Base-by-base conservation (phyloP, 2,888 invertebrate genomes). In the Calameuta idolon region DNA sequence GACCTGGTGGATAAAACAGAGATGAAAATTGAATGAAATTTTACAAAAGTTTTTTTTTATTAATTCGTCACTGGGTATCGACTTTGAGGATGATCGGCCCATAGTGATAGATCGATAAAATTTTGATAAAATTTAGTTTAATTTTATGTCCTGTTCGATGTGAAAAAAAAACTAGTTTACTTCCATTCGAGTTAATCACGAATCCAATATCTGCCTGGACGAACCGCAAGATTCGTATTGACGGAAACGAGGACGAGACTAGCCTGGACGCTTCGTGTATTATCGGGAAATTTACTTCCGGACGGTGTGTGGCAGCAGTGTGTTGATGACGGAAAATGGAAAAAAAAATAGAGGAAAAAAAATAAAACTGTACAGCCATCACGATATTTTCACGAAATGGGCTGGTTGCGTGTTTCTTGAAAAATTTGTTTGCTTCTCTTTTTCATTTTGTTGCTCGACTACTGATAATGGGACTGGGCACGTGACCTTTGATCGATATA, bases 1-100 rank as follows among this genome's bases (percentile, higher is more conserved):
- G 68, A 86, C 82, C 87, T 86, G 81, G 11, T 11, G 12, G 76
- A 75, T 69, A 34, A 71, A 71, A 78, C 69, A 35, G 1, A 31
- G 31, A 74, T 33, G 2, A 15, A n/a, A n/a, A n/a, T n/a, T n/a
- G n/a, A 71, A 71, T 9, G 9, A 71, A 71, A 11, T 71, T 71
- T 33, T 9, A 0, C n/a, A 12, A 31, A 69, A 12, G 1, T n/a
- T 71, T 71, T 71, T 71, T 15, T 15, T n/a, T n/a, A 4, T 23
- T 5, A 37, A 37, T 55, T 55, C 2, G 23, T 55, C 40, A 55
- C 23, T 55, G 15, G 40, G 15, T 40, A 55, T 23, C 23, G 40
- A 23, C 9, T 40, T 2, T 55, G 0, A 55, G 5, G 15, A 23
- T 9, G 4, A 55, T 23, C 2, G 23, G 5, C 5, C 1, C 0